Evolutionary conservation across 2,113 vertebrate species (phyloP), one percentile per base, ranked within the genome.

Genomic region (Oreocharis arfaki): DNA sequence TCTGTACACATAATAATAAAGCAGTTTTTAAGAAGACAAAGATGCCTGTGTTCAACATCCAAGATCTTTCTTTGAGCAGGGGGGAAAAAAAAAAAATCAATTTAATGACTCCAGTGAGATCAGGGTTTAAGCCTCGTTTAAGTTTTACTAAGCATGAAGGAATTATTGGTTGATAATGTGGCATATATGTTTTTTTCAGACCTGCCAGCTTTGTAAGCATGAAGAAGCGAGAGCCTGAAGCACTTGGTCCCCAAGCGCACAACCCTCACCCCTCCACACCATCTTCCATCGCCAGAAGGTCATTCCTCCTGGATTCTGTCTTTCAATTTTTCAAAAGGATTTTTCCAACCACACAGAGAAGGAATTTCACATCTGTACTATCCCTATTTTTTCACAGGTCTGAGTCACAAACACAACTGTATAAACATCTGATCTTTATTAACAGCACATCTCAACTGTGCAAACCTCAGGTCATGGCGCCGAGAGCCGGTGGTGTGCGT

Each of bases 1-100:
- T 97, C 95, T 96, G 96, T 97, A 96, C 95, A 96, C 96, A 97
- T 96, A 91, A 96, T 97, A 97, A 95, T 96, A 95, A 95, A 96
- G 95, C 93, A 92, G 95, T 97, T 96, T 96, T 96, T 96, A 95
- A 95, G 95, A 91, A 96, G 90, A 96, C 96, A 97, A 97, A 96
- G 96, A 96, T 97, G 90, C 86, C 93, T 97, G 89, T 97, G 94
- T 97, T 97, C 93, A 78, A 96, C 95, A 96, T 95, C 94, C 91
- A 97, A 95, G 80, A 97, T 94, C 93, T 94, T 93, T 96, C 95
- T 96, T 91, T 93, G 95, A 93, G 94, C 79, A 39, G n/a, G 23
- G 30, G 8, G 5, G 11, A 49, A 81, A 49, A 81, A 90, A 67
- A 80, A 89, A 95, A 93, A 91, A 94, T 95, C 68, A 95, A 92